Evolutionary conservation across 2,888 invertebrate species (phyloP).

Genomic region (Drosophila prostipennis): DNA sequence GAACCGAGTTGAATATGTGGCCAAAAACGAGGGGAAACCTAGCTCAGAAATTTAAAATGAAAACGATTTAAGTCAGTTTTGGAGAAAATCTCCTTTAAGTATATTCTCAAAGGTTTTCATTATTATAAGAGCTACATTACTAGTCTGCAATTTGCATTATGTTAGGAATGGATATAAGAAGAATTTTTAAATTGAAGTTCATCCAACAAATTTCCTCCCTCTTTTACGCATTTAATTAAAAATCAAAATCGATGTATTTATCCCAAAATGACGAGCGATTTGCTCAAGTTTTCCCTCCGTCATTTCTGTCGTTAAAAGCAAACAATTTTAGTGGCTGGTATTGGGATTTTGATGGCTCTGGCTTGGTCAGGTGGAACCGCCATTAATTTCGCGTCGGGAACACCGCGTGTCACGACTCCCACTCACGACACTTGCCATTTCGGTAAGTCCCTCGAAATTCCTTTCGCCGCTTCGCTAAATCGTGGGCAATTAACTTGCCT

Average conservation of each 20-base stretch:
- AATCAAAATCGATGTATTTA: not conserved
- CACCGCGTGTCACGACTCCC: conserved; percentile 34
- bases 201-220: too few relatives aligned
- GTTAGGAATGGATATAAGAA: too few relatives aligned
- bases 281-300: too few relatives aligned
- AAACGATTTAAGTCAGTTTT: conserved; percentile 6
- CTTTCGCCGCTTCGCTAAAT: conserved; percentile 61
- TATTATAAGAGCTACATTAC: not conserved
- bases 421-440: conserved; percentile 15
- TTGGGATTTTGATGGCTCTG: conserved; percentile 1
- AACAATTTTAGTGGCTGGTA: not conserved
- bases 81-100: not conserved
- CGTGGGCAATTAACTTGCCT: conserved; percentile 80
- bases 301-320: not conserved
- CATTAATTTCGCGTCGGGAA: conserved; percentile 36
- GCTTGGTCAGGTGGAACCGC: conserved; percentile 17
- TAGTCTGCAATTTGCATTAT: too few relatives aligned
- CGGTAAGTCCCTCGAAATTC: conserved; percentile 12
- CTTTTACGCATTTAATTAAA: not conserved
- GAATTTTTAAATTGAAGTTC: too few relatives aligned
- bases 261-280: not conserved
- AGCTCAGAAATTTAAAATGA: conserved; percentile 14
- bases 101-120: not conserved
- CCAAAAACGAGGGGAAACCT: conserved; percentile 1
- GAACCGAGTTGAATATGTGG: conserved; percentile 11